Conservation (phyloP, 2,113 vertebrate genomes). For the Pachyramphus minor region DNA sequence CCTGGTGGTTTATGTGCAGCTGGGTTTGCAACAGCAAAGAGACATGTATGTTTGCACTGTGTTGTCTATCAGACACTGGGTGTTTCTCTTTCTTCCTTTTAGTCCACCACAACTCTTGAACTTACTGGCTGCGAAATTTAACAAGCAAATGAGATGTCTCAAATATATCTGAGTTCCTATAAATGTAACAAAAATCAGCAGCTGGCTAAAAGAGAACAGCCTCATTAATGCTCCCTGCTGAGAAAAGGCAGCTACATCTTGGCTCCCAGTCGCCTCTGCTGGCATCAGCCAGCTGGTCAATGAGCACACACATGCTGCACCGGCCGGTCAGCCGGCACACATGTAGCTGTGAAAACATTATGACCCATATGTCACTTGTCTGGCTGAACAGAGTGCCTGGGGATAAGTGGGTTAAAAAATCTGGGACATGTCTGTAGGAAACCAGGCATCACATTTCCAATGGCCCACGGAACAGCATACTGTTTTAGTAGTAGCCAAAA, state of each 20-base stretch:
- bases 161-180: neutral
- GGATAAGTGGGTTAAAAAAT: neutral
- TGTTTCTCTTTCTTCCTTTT: neutral
- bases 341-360: neutral
- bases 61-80: neutral
- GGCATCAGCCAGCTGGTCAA: conserved; percentile 5
- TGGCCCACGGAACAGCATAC: neutral
- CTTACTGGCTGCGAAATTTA: neutral
- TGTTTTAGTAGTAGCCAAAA: neutral
- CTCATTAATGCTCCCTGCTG: neutral
- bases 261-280: neutral
- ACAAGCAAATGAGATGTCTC: neutral
- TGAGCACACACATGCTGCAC: accelerated
- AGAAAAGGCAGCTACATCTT: neutral
- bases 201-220: neutral
- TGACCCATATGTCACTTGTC: neutral
- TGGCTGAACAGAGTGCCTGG: neutral
- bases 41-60: accelerated
- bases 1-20: neutral
- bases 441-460: neutral
- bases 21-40: neutral
- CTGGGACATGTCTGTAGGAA: neutral
- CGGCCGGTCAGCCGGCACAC: accelerated
- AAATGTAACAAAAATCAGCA: neutral
- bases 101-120: neutral